phyloP scores from a whole-genome alignment of 2,888 invertebrate genomes.

The Microplitis deprimator region DNA sequence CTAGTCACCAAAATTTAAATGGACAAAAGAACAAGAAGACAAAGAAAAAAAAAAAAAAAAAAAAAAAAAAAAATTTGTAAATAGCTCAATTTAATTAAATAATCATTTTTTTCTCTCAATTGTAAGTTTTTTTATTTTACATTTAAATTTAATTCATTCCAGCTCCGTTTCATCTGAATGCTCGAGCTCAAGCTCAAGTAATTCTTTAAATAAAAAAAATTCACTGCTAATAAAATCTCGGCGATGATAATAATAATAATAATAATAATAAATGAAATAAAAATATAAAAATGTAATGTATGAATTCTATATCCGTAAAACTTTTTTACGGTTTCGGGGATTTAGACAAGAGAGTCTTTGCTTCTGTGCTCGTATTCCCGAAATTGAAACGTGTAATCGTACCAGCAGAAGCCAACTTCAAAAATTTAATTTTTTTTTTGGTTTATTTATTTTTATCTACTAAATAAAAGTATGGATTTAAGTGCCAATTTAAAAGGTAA shows the following conservation, averaged over 20 bases:
- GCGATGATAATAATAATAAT: neutral
- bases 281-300: neutral
- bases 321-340: constrained; percentile 41
- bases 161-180: neutral
- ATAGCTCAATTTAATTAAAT: constrained; percentile 1
- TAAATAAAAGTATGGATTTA: neutral
- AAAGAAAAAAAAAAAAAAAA: neutral
- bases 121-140: neutral
- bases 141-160: neutral
- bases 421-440: constrained; percentile 9
- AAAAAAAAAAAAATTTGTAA: neutral
- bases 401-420: constrained; percentile 10
- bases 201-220: neutral
- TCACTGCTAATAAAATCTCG: neutral
- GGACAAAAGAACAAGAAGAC: too few relatives aligned
- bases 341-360: constrained; percentile 29
- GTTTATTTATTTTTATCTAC: neutral
- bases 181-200: neutral
- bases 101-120: neutral
- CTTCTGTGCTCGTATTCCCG: constrained; percentile 6
- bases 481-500: neutral
- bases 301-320: constrained; percentile 33
- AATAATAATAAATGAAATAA: neutral
- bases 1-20: neutral
- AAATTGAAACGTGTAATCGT: constrained; percentile 30